These are phyloP conservation scores for Tupiocoris notatus DNA, from an alignment of 2,888 invertebrate species.

Conservation along the genomic window DNA sequence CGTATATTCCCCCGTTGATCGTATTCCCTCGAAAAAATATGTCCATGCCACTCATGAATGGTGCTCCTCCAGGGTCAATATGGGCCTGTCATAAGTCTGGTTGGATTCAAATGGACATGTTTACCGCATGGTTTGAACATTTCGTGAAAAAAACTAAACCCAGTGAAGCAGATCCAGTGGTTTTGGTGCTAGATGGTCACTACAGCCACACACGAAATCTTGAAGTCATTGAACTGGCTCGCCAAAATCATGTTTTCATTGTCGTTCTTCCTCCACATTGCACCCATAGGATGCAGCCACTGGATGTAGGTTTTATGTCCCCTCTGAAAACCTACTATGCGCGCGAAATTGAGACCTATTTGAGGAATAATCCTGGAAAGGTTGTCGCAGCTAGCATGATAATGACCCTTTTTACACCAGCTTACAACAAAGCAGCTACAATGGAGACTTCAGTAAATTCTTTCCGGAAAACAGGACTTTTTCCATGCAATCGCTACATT, in stretches of 20 bases:
- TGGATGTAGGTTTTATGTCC: constrained; percentile 46
- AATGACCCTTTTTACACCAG: constrained; percentile 7
- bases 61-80: constrained; percentile 51
- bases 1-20: constrained; percentile 52
- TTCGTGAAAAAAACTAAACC: constrained; percentile 50
- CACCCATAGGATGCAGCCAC: constrained; percentile 45
- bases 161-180: constrained; percentile 48
- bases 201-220: constrained; percentile 45
- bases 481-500: constrained; percentile 9
- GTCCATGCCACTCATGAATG: constrained; percentile 51
- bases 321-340: constrained; percentile 44
- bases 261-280: constrained; percentile 46
- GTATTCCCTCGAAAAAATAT: constrained; percentile 52
- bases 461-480: neutral
- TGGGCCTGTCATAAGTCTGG: constrained; percentile 51
- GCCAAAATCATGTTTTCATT: constrained; percentile 42
- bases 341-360: constrained; percentile 40
- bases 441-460: neutral
- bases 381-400: constrained; percentile 39
- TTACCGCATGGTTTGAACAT: constrained; percentile 52
- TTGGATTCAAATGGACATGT: constrained; percentile 52
- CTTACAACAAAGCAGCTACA: constrained; percentile 9
- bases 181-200: constrained; percentile 48
- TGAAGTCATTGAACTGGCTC: constrained; percentile 44
- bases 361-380: constrained; percentile 49